A percentile compares a stretch with the other conserved stretches of the same genome.
Evolutionary conservation across 2,113 vertebrate genomes (phyloP).

Genomic region (Nasalis larvatus): DNA sequence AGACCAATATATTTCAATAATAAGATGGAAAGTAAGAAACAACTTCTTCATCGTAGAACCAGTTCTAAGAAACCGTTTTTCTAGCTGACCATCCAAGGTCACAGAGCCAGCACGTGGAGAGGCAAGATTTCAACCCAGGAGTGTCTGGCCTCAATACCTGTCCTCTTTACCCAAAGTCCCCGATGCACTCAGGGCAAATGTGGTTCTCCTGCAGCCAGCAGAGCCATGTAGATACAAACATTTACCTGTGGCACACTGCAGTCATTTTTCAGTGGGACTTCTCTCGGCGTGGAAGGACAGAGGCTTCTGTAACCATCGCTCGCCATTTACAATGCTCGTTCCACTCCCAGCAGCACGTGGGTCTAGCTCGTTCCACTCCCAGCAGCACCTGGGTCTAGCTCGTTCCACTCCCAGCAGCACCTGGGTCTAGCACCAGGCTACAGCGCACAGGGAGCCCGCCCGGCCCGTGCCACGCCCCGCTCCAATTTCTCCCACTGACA

Average conservation of each 20-base stretch:
- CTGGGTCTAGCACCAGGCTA: no score
- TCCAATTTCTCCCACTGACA: neutral
- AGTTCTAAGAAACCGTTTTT: neutral
- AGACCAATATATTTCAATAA: slow-evolving; percentile 97
- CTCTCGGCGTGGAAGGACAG: neutral
- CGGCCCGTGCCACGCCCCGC: fast-evolving
- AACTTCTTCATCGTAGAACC: neutral
- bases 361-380: no score
- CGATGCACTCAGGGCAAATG: neutral
- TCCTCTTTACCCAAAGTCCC: neutral
- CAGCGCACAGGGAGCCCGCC: neutral
- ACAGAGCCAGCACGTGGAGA: neutral
- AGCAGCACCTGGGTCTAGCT: no score
- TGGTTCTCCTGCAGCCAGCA: neutral
- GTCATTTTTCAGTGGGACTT: neutral
- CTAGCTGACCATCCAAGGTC: neutral
- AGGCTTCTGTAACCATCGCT: neutral
- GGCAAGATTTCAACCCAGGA: neutral
- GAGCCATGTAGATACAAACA: neutral
- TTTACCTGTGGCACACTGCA: neutral
- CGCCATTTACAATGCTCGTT: neutral
- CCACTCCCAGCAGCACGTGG: neutral
- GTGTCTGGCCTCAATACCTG: neutral
- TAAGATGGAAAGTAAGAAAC: slow-evolving; percentile 92
- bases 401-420: no score